Evolutionary conservation across 2,113 vertebrate species (phyloP), one percentile per base, ranked within the genome.

Genomic region (Rhabdornis inornatus): DNA sequence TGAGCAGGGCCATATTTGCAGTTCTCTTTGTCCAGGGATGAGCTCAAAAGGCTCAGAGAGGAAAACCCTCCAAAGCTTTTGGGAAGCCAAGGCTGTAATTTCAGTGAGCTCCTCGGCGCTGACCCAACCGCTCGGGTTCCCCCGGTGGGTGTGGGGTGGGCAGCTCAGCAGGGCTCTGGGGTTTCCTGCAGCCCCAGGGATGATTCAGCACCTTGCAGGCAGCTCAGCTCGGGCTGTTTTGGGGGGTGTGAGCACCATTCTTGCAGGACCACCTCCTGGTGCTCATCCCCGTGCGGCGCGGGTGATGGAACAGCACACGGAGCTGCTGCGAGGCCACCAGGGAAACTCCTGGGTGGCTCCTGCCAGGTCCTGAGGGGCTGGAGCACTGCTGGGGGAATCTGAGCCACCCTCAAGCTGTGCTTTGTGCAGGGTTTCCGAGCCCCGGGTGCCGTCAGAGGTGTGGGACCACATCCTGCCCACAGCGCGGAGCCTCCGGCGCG

Each of bases 271-370:
- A 74, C 69, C 72, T 87, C 22, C 60, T 22, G 84, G 64, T 10
- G 70, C 60, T 24, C 22, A 20, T 52, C 81, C 27, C 8, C 0
- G 30, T 17, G 15, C 0, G 2, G 15, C 4, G 63, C 8, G 4
- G n/a, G 31, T 30, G 22, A 1, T 11, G 55, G 42, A 37, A 35
- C 6, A 0, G 3, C 9, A 2, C 30, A 0, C 0, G 1, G 35
- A 33, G 56, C 6, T 50, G 70, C 35, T 44, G 55, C 12, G 1
- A 33, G 42, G 2, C 12, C 35, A 15, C 23, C 20, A 4, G 31
- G 10, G 23, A 24, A 64, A 6, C 75, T 28, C 27, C 75, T 9
- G 55, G 23, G 23, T 2, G n/a, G 47, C 68, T 83, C 16, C 55
- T 30, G 81, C 28, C 37, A 6, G 14, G n/a, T 4, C 1, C 52